A percentile compares a stretch with the other conserved stretches of the same genome.
Evolutionary conservation across 2,113 vertebrate species (phyloP).

Genomic region (Pimephales promelas): DNA sequence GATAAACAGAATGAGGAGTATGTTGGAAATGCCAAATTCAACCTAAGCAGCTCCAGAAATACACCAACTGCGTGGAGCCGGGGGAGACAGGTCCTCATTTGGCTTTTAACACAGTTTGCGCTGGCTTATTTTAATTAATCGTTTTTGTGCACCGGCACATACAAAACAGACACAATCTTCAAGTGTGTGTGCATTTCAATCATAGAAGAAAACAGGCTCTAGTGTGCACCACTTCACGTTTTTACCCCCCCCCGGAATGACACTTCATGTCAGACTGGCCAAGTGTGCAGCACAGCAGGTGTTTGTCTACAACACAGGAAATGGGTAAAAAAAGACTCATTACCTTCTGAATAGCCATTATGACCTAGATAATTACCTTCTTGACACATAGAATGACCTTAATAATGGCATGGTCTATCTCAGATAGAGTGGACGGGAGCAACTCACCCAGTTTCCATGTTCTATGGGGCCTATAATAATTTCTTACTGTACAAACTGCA

Average conservation of each 20-base stretch:
- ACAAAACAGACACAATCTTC: neutral
- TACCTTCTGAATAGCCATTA: neutral
- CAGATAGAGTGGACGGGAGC: neutral
- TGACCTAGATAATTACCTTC: conserved; percentile 3
- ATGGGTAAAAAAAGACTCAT: neutral
- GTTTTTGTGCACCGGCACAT: neutral
- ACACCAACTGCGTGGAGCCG: neutral
- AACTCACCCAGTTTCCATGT: too few relatives aligned
- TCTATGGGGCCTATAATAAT: too few relatives aligned
- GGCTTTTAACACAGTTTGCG: conserved; percentile 16
- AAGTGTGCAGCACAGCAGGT: neutral
- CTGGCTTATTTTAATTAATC: neutral
- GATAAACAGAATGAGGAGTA: conserved; percentile 40
- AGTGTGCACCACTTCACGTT: neutral
- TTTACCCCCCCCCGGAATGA: conserved; percentile 5
- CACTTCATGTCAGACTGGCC: conserved; percentile 16
- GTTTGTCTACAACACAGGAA: conserved; percentile 26
- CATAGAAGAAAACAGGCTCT: conserved; percentile 15
- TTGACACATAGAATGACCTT: conserved; percentile 22
- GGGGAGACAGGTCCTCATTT: conserved; percentile 1
- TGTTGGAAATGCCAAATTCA: conserved; percentile 35
- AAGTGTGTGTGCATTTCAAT: conserved; percentile 14
- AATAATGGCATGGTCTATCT: neutral
- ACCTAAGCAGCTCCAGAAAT: neutral
- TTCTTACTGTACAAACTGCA: too few relatives aligned